Conservation (phyloP, 2,888 invertebrate species). For the Dryobotodes eremita region DNA sequence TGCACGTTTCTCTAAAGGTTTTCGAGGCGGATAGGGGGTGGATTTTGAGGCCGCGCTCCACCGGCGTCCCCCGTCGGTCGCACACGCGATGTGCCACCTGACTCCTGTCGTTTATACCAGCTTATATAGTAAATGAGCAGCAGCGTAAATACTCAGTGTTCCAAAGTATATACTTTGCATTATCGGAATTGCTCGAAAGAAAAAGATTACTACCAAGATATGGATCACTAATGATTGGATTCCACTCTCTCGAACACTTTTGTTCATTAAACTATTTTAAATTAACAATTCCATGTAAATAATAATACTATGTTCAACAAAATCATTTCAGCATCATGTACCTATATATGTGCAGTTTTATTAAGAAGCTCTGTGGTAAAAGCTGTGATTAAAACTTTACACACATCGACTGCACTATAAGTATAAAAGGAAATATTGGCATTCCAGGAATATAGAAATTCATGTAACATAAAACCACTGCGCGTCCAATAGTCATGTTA, state of each 20-base stretch:
- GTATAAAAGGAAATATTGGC: constrained; percentile 15
- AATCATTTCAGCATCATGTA: not conserved
- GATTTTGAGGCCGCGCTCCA: constrained; percentile 77
- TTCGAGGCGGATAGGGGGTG: constrained; percentile 74
- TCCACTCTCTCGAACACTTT: not conserved
- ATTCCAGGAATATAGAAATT: constrained; percentile 2
- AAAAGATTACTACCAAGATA: not conserved
- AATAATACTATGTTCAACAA: not conserved
- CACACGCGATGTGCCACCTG: constrained; percentile 84
- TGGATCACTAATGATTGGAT: not conserved
- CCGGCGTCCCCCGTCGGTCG: constrained; percentile 78
- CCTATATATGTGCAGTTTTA: not conserved
- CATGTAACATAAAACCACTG: constrained; percentile 12
- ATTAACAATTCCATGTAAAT: not conserved
- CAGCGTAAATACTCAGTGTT: constrained; percentile 54
- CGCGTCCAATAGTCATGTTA: not conserved
- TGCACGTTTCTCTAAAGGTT: constrained; percentile 78
- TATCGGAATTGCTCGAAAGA: constrained; percentile 4
- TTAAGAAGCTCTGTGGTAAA: constrained; percentile 16
- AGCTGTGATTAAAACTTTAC: constrained; percentile 17
- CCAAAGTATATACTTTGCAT: constrained; percentile 38
- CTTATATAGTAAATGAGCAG: constrained; percentile 68
- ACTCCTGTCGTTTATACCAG: constrained; percentile 73
- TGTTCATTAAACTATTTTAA: not conserved
- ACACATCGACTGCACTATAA: not conserved